Evolutionary conservation across 2,888 invertebrate species (phyloP).

Genomic region (Corbicula japonica): DNA sequence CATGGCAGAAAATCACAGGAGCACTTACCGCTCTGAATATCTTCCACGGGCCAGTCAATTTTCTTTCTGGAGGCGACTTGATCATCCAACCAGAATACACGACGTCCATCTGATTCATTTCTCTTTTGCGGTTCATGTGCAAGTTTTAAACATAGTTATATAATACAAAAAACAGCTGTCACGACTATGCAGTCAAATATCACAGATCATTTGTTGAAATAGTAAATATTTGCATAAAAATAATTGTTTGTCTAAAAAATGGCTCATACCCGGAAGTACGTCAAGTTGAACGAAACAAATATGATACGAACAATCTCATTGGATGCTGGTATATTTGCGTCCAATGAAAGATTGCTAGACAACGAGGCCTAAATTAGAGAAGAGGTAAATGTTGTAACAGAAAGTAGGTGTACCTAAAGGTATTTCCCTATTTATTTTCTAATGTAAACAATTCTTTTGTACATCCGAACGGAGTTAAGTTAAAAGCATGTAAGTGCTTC

Average conservation of each 20-base stretch:
- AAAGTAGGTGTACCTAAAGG: too few species aligned
- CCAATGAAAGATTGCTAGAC: too few species aligned
- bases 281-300: constrained; percentile 39
- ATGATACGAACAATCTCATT: constrained; percentile 18
- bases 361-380: too few species aligned
- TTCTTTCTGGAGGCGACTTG: constrained; percentile 97
- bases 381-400: too few species aligned
- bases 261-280: constrained; percentile 66
- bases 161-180: constrained; percentile 21
- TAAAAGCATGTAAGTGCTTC: too few species aligned
- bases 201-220: constrained; percentile 6
- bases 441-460: too few species aligned
- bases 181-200: background rate
- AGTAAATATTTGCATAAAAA: constrained; percentile 25
- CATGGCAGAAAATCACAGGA: too few species aligned
- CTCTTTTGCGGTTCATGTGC: constrained; percentile 51
- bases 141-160: constrained; percentile 4
- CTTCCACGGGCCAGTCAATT: constrained; percentile 86
- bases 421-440: too few species aligned
- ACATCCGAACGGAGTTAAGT: too few species aligned
- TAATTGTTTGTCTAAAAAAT: constrained; percentile 39
- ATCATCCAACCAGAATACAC: constrained; percentile 93
- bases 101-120: constrained; percentile 79
- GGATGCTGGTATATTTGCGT: too few species aligned
- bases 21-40: constrained; percentile 94